These are phyloP conservation scores for Phoxinus dragarum DNA, from an alignment of 2,797 vertebrate genomes.

Conservation along the genomic window DNA sequence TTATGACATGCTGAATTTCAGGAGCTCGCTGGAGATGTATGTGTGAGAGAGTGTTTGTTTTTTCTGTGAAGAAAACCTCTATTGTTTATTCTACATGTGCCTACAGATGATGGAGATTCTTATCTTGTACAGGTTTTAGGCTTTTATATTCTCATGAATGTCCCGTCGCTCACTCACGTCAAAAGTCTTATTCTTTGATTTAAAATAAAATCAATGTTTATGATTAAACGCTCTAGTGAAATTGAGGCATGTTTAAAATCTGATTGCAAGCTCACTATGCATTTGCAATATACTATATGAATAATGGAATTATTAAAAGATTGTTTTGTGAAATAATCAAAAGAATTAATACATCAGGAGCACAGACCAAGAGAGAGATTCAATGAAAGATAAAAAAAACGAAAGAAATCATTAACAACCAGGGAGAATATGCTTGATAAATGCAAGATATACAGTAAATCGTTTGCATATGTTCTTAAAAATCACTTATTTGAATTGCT, in stretches of 20 bases:
- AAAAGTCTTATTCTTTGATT: not conserved
- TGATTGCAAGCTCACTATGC: not conserved
- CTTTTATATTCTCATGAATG: not conserved
- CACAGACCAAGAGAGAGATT: not conserved
- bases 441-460: not conserved
- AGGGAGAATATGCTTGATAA: not conserved
- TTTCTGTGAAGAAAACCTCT: conserved; percentile 34
- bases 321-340: not conserved
- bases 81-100: conserved; percentile 43
- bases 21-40: conserved; percentile 30
- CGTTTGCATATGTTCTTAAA: not conserved
- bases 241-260: not conserved
- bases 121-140: not conserved
- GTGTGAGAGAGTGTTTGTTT: conserved; percentile 40
- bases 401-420: not conserved
- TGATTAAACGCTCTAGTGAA: not conserved
- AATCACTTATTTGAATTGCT: not conserved
- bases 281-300: not conserved
- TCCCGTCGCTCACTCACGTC: not conserved
- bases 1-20: conserved; percentile 61
- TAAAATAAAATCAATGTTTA: conserved; percentile 11
- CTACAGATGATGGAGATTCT: not conserved
- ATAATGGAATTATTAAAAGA: not conserved
- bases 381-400: not conserved
- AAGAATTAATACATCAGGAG: not conserved